These are phyloP conservation scores for Cephalopterus ornatus DNA, from an alignment of 2,113 vertebrate species.

Conservation along the genomic window DNA sequence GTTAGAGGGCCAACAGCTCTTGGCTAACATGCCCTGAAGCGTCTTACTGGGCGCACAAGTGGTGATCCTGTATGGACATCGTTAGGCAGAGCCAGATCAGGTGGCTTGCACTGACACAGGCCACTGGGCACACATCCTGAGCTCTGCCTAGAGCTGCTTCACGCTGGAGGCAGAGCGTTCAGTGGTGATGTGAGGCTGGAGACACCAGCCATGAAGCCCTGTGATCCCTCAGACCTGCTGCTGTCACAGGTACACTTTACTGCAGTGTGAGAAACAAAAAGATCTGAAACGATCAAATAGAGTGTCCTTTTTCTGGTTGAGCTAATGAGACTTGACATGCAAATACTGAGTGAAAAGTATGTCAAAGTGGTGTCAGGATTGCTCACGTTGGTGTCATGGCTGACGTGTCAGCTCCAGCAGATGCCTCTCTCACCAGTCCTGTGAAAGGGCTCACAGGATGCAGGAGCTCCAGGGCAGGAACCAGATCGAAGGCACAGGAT, in stretches of 20 bases:
- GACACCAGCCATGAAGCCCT: not conserved
- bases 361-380: not conserved
- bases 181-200: not conserved
- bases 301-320: not conserved
- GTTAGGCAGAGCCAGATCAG: accelerated
- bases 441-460: not conserved
- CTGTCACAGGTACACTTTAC: not conserved
- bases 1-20: not conserved
- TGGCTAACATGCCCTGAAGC: accelerated
- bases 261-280: not conserved
- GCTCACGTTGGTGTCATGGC: accelerated
- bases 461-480: not conserved
- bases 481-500: not conserved
- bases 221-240: not conserved
- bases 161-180: not conserved
- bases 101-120: accelerated
- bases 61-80: accelerated
- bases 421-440: not conserved
- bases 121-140: accelerated
- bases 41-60: accelerated
- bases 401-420: not conserved
- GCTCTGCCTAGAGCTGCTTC: accelerated
- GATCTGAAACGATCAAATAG: not conserved
- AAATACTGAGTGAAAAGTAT: not conserved
- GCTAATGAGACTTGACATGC: not conserved